Evolutionary conservation across 2,888 invertebrate species (phyloP).

Genomic region (Catocala sponsa): DNA sequence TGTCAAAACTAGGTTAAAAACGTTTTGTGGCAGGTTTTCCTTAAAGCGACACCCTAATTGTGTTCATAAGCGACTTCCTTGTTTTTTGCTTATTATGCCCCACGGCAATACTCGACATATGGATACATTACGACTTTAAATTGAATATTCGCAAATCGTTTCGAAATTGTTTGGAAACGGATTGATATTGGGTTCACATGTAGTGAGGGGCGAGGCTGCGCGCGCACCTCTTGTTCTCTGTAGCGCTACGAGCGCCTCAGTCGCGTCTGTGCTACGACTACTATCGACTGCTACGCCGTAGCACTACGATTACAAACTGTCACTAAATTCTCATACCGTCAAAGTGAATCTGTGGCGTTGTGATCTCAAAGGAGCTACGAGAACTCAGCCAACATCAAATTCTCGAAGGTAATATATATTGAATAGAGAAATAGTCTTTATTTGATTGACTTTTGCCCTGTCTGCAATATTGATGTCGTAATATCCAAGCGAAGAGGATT

Average conservation of each 20-base stretch:
- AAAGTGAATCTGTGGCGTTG: constrained; percentile 65
- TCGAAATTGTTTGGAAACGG: constrained; percentile 74
- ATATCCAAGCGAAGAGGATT: constrained; percentile 35
- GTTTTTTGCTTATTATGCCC: constrained; percentile 11
- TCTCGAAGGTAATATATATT: constrained; percentile 54
- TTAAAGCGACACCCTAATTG: not conserved
- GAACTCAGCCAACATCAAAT: constrained; percentile 42
- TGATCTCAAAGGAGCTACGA: constrained; percentile 56
- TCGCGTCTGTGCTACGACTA: constrained; percentile 76
- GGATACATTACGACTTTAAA: constrained; percentile 54
- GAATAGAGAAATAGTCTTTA: constrained; percentile 7
- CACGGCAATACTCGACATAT: constrained; percentile 15
- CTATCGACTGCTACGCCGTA: constrained; percentile 80
- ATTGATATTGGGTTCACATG: constrained; percentile 84
- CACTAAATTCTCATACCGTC: constrained; percentile 53
- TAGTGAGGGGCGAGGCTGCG: constrained; percentile 85
- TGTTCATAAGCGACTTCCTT: constrained; percentile 4
- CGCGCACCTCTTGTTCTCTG: constrained; percentile 75
- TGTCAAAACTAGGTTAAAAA: constrained; percentile 2
- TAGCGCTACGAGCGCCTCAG: constrained; percentile 78
- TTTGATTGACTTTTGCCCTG: constrained; percentile 16
- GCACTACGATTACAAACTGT: constrained; percentile 58
- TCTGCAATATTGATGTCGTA: constrained; percentile 43
- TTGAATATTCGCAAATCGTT: constrained; percentile 72
- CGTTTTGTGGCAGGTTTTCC: not conserved